Percentiles rank a stretch among this genome's conserved stretches.
Conservation (phyloP, 2,888 invertebrate species). For the Drosophila prostipennis region DNA sequence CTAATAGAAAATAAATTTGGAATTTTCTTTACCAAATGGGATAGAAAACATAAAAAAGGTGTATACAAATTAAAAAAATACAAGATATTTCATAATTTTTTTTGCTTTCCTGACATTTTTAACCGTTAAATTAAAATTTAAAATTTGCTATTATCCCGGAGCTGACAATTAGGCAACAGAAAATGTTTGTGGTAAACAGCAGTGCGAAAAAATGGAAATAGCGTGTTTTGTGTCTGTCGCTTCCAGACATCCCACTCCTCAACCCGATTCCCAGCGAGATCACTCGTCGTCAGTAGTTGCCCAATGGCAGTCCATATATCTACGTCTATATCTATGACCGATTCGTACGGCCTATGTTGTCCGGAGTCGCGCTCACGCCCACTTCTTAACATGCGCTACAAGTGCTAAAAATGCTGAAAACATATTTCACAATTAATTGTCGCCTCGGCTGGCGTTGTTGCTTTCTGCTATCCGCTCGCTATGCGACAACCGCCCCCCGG, state of each 20-base stretch:
- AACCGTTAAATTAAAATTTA: neutral
- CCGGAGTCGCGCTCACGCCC: constrained; percentile 56
- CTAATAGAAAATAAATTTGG: no score
- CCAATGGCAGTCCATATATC: constrained; percentile 29
- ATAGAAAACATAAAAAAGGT: no score
- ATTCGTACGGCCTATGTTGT: constrained; percentile 33
- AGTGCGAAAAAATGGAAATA: constrained; percentile 59
- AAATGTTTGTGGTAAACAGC: neutral
- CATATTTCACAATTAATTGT: constrained; percentile 80
- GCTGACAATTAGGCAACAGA: no score
- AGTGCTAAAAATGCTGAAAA: constrained; percentile 77
- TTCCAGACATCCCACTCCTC: neutral
- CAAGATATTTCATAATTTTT: no score
- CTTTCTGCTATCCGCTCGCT: constrained; percentile 27
- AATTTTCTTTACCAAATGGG: no score
- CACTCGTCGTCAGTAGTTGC: constrained; percentile 22
- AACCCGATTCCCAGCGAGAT: neutral
- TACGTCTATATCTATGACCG: constrained; percentile 21
- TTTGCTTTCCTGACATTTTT: no score
- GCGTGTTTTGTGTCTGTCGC: constrained; percentile 46
- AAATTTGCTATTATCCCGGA: neutral
- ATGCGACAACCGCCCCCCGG: constrained; percentile 26
- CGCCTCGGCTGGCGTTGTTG: constrained; percentile 54
- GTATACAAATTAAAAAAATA: no score
- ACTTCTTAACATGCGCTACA: constrained; percentile 72